Evolutionary conservation across 2,797 vertebrate genomes (phyloP).

Genomic region (Sylvia borin): DNA sequence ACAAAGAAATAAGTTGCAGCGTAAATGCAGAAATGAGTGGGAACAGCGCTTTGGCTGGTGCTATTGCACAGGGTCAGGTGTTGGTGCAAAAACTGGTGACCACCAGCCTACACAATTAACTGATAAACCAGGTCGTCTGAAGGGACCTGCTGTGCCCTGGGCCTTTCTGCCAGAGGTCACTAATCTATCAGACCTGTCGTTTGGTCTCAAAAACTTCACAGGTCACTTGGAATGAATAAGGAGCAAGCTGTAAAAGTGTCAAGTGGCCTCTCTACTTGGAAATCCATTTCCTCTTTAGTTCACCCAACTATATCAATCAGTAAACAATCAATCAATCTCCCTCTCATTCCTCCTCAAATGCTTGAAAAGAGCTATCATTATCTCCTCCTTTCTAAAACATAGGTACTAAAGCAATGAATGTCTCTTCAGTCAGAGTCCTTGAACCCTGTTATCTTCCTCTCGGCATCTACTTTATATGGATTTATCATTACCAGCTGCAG

Average conservation of each 20-base stretch:
- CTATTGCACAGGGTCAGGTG: background rate
- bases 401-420: background rate
- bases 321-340: constrained; percentile 46
- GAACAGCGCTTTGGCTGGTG: background rate
- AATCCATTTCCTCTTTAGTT: constrained; percentile 56
- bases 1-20: background rate
- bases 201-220: constrained; percentile 23
- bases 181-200: background rate
- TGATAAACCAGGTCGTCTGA: constrained; percentile 3
- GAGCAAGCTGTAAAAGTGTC: constrained; percentile 46
- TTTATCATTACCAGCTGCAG: background rate
- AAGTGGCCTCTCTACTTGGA: constrained; percentile 40
- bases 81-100: background rate
- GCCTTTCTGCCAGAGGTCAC: constrained; percentile 31
- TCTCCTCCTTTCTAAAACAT: background rate
- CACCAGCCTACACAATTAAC: background rate
- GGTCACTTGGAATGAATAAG: constrained; percentile 44
- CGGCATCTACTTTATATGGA: background rate
- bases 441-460: constrained; percentile 6
- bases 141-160: background rate
- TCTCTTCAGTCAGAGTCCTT: background rate
- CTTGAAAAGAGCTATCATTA: constrained; percentile 17
- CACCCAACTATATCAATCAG: constrained; percentile 26
- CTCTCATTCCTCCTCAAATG: background rate
- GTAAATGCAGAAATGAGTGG: background rate